Evolutionary conservation across 2,797 vertebrate genomes (phyloP), one percentile per base, ranked within the genome.

Genomic region (Salarias fasciatus): DNA sequence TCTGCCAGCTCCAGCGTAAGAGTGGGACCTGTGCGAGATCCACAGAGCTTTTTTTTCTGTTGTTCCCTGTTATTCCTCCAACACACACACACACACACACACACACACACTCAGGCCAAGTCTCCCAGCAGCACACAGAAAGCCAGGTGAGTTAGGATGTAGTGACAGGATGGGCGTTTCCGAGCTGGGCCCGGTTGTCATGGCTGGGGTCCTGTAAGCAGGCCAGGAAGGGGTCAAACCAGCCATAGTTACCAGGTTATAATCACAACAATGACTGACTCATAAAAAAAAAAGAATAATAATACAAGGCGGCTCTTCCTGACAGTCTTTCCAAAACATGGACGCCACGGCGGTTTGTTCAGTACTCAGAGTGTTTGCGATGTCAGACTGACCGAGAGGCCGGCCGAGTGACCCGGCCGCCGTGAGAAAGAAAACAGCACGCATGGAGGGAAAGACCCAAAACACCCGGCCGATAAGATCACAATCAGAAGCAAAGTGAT

Each of bases 91-190:
- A 30, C n/a, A n/a, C n/a, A n/a, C n/a, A n/a, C n/a, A n/a, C n/a
- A n/a, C n/a, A n/a, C n/a, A n/a, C n/a, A 24, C 18, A 24, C 41
- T 47, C 62, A 30, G 50, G 7, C 57, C 71, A 53, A n/a, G n/a
- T 56, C 60, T 62, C 43, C 57, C 49, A 7, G 9, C 31, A 3
- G 11, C 46, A 3, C 15, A 14, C 48, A n/a, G 18, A 24, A 24
- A 30, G 50, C 42, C 73, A 84, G 76, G 85, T 79, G 40, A 57
- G 38, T 38, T 43, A 49, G 45, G 49, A 78, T 58, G 50, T 12
- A 18, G 44, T 61, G 53, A 67, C 72, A 83, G 84, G 82, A 77
- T 79, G 55, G 76, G 71, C 37, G 75, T 67, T 65, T 67, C 50
- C 53, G 12, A 2, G n/a, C 9, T 52, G 38, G 50, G 51, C 50